Percentiles rank a stretch among this genome's conserved stretches.
Evolutionary conservation across 2,888 invertebrate genomes (phyloP).

Genomic region (Panzeria rudis): DNA sequence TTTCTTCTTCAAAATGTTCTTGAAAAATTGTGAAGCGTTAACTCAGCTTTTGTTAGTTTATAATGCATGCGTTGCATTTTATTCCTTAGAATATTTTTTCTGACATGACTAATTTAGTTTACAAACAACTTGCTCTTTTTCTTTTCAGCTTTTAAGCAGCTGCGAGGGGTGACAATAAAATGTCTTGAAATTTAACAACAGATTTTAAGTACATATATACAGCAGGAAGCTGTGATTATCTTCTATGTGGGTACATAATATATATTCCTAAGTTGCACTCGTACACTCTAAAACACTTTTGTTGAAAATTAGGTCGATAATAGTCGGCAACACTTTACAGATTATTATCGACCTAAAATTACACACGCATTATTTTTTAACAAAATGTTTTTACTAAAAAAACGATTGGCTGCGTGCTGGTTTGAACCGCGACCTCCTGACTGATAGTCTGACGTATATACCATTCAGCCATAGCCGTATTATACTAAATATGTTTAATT

Average conservation of each 20-base stretch:
- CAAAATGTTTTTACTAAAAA: no score
- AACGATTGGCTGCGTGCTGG: no score
- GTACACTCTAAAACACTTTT: no score
- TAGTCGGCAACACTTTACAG: no score
- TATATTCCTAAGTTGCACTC: neutral
- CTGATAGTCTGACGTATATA: no score
- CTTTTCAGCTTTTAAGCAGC: neutral
- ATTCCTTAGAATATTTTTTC: conserved; percentile 53
- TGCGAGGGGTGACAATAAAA: neutral
- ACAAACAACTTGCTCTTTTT: conserved; percentile 56
- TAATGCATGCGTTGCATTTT: conserved; percentile 70
- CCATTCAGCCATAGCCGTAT: no score
- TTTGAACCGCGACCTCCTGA: no score
- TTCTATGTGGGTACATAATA: neutral
- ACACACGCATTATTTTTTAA: no score
- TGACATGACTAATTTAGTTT: conserved; percentile 67
- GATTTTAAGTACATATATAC: neutral
- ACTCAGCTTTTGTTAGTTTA: conserved; percentile 66
- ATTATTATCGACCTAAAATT: no score
- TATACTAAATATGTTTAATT: no score
- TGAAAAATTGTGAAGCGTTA: conserved; percentile 65
- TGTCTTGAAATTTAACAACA: neutral
- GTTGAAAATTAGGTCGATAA: no score
- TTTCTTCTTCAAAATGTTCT: conserved; percentile 46
- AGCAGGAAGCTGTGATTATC: neutral